Base-by-base conservation (phyloP, 2,113 vertebrate genomes). In the Euleptes europaea region DNA sequence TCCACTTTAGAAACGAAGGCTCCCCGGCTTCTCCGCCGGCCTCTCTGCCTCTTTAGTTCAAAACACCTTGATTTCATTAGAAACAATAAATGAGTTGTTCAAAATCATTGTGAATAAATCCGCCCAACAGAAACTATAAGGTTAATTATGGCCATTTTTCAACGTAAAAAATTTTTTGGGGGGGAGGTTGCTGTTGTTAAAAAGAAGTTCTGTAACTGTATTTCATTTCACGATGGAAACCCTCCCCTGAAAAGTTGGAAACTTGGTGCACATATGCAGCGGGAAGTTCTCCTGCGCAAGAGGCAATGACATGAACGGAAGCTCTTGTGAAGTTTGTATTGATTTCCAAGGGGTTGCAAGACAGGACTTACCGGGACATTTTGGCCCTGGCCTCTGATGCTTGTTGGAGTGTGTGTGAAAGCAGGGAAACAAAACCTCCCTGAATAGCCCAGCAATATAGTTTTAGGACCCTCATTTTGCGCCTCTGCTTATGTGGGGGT, bases 1-100 rank as follows among this genome's bases (percentile, higher is more conserved):
- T 98, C 98, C 96, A 98, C 87, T 93, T 1, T 91, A 86, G 91
- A 93, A 83, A 79, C 80, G 51, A 19, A 77, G 33, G 4, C 2
- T 0, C 26, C 28, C 4, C 21, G 1, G 35, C 15, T 38, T 17
- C 23, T 54, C 70, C 5, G 23, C 57, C 7, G n/a, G 4, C 44
- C 14, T 11, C 88, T 88, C 67, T 49, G 0, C 33, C 5, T 6
- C 70, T 78, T 15, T 44, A 77, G 9, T 9, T 60, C 78, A 2
- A 21, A 31, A 86, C 93, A 90, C 93, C 92, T 88, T 40, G 84
- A 78, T 44, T n/a, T 7, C 91, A 77, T 88, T 49, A 33, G 28
- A 74, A 67, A 80, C 88, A 28, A n/a, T 78, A 4, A 35, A 74
- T 54, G 63, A 80, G 74, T 72, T 66, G 17, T 84, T 67, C 83